Conservation (phyloP, 2,113 vertebrate genomes). For the Semnopithecus entellus region DNA sequence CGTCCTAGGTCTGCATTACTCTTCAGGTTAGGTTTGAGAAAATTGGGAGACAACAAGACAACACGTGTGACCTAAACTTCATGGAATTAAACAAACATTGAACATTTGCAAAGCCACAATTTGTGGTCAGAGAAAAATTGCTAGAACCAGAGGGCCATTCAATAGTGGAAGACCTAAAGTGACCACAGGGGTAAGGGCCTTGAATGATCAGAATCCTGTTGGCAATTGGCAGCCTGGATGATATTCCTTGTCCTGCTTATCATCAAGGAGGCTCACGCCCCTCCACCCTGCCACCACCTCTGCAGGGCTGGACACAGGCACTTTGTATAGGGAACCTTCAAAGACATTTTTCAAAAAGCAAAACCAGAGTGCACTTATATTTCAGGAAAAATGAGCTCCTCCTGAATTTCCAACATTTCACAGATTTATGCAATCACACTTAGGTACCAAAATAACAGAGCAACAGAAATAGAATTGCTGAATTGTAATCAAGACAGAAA, state of each 20-base stretch:
- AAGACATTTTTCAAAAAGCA: background rate
- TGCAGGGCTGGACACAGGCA: background rate
- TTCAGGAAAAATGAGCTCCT: background rate
- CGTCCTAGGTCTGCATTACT: background rate
- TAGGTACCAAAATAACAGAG: background rate
- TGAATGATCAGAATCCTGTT: background rate
- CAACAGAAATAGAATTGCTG: background rate
- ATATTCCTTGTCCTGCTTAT: too few species aligned
- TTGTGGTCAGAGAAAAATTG: background rate
- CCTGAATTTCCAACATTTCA: background rate
- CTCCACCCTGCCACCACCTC: accelerated
- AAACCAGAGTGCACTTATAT: background rate
- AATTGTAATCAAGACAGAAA: background rate
- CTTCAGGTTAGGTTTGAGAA: background rate
- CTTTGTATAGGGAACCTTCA: background rate
- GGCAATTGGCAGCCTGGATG: background rate
- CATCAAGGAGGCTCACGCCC: background rate
- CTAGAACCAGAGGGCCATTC: background rate
- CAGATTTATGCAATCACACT: background rate
- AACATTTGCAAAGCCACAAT: background rate
- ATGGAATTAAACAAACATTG: background rate
- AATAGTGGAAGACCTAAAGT: background rate
- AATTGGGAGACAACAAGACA: background rate
- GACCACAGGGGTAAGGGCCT: background rate
- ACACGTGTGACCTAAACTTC: background rate